Evolutionary conservation across 2,797 vertebrate genomes (phyloP).

Genomic region (Orestias chungarensis): DNA sequence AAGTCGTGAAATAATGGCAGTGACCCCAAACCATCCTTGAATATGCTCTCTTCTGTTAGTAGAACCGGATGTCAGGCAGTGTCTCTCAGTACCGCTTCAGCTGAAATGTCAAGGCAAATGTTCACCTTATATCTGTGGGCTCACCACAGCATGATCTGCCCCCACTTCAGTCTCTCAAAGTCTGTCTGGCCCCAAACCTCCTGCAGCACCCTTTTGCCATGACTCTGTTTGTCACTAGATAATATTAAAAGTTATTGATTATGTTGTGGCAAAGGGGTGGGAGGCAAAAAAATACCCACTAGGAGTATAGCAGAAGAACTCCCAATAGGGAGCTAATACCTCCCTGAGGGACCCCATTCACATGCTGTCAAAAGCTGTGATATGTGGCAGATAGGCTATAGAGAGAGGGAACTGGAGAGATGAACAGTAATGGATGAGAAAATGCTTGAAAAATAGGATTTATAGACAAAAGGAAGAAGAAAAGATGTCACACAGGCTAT

Average conservation of each 20-base stretch:
- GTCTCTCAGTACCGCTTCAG: conserved; percentile 25
- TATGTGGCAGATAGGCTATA: conserved; percentile 48
- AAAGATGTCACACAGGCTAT: conserved; percentile 28
- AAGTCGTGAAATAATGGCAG: conserved; percentile 43
- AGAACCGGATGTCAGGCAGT: conserved; percentile 9
- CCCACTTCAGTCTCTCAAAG: conserved; percentile 21
- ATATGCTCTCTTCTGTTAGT: conserved; percentile 16
- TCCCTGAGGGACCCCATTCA: conserved; percentile 64
- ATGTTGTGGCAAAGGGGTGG: conserved; percentile 40
- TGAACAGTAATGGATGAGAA: conserved; percentile 16
- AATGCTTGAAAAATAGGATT: conserved; percentile 27
- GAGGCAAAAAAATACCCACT: conserved; percentile 40
- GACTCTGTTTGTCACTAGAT: conserved; percentile 47
- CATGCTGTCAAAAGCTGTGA: conserved; percentile 58
- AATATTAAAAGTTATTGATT: conserved; percentile 69
- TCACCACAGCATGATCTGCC: conserved; percentile 26
- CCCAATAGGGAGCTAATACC: conserved; percentile 59
- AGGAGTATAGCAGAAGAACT: conserved; percentile 58
- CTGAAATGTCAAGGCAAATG: conserved; percentile 54
- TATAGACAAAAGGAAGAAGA: conserved; percentile 36
- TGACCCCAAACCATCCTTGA: conserved; percentile 51
- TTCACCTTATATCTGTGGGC: conserved; percentile 40
- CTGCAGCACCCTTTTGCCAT: conserved; percentile 23
- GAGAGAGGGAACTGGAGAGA: conserved; percentile 12
- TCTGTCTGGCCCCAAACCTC: conserved; percentile 21